Percentiles rank a stretch among this genome's conserved stretches.
Conservation (phyloP, 2,797 vertebrate genomes). For the Lacerta agilis region DNA sequence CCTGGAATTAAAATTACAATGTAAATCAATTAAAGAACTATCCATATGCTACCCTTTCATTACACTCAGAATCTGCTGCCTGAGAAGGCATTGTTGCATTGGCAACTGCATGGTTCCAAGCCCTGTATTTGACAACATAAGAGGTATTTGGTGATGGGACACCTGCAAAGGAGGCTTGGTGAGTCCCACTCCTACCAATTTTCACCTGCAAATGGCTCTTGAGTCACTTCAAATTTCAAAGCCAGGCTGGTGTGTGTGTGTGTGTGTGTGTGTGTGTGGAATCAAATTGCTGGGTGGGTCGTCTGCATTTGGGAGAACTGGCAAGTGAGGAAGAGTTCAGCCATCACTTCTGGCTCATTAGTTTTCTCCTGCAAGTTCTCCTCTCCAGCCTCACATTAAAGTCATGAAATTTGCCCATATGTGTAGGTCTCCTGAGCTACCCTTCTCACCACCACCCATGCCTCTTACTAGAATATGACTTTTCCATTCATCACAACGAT, state of each 20-base stretch:
- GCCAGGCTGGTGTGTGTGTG: too few relatives aligned
- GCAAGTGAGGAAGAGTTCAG: neutral
- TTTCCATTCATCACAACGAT: neutral
- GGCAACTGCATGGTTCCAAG: neutral
- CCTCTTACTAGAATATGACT: neutral
- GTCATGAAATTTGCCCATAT: slow-evolving; percentile 34
- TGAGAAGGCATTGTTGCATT: neutral
- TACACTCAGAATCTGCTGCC: too few relatives aligned
- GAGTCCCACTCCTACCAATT: neutral
- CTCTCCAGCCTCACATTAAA: neutral
- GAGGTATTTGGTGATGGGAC: neutral
- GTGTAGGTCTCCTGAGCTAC: neutral
- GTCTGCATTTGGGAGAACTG: neutral
- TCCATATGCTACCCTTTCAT: too few relatives aligned
- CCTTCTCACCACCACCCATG: neutral
- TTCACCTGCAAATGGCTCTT: neutral
- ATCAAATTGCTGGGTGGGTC: neutral
- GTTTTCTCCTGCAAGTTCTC: neutral
- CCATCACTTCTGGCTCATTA: neutral
- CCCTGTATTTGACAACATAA: neutral
- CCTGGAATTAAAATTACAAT: too few relatives aligned
- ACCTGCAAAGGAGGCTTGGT: neutral
- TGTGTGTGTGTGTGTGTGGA: too few relatives aligned
- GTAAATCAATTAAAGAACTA: too few relatives aligned
- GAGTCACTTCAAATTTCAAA: neutral